Percentiles rank a stretch among this genome's conserved stretches.
Conservation (phyloP, 2,797 vertebrate genomes). For the Mallotus villosus region DNA sequence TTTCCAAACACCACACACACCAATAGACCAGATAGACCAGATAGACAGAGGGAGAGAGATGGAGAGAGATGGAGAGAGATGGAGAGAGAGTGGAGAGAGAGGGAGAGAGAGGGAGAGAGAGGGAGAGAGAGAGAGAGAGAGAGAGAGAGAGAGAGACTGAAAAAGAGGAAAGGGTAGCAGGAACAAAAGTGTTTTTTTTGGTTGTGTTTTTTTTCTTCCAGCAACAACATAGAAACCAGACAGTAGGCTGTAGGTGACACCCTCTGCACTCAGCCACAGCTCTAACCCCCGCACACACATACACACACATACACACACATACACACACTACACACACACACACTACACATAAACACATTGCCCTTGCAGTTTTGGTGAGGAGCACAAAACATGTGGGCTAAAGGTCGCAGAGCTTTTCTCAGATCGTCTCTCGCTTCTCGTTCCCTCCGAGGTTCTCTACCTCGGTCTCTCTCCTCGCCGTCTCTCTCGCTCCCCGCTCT, state of each 20-base stretch:
- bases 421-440: conserved; percentile 19
- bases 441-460: neutral
- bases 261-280: conserved; percentile 15
- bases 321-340: neutral
- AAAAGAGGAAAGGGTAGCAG: conserved; percentile 50
- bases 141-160: conserved; percentile 28
- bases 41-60: too few species aligned
- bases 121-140: conserved; percentile 3
- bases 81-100: too few species aligned
- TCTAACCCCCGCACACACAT: neutral
- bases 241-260: conserved; percentile 36
- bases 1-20: conserved; percentile 16
- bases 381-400: conserved; percentile 64
- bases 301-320: neutral
- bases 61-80: too few species aligned
- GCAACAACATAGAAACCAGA: conserved; percentile 61
- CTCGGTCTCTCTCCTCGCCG: neutral
- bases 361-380: conserved; percentile 38
- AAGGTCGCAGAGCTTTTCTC: conserved; percentile 48
- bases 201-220: conserved; percentile 7
- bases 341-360: neutral
- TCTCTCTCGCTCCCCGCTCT: conserved; percentile 45
- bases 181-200: conserved; percentile 17
- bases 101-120: too few species aligned
- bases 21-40: conserved; percentile 3